phyloP scores from a whole-genome alignment of 2,113 vertebrate genomes.

The Hypanus sabinus region DNA sequence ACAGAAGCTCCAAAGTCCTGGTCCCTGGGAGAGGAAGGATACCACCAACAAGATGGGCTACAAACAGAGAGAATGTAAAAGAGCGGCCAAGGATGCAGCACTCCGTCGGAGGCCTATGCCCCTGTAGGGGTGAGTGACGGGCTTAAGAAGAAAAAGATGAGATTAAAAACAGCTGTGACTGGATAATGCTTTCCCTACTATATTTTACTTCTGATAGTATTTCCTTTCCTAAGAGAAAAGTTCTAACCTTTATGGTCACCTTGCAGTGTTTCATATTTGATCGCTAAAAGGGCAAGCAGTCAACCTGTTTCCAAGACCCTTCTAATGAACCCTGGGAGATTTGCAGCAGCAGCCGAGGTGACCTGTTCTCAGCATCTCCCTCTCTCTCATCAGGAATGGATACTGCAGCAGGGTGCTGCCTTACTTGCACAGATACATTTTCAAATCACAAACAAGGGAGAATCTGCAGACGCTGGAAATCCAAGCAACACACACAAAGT shows the following conservation, averaged over 20 bases:
- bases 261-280: background rate
- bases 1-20: too few species aligned
- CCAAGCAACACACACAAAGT: too few species aligned
- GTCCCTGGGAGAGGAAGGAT: too few species aligned
- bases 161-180: background rate
- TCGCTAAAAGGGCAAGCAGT: background rate
- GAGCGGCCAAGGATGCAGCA: too few species aligned
- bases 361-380: background rate
- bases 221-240: background rate
- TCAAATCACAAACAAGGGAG: background rate
- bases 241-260: background rate
- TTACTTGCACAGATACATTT: background rate
- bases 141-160: too few species aligned
- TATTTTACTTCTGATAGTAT: background rate
- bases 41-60: too few species aligned
- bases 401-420: background rate
- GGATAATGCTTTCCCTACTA: background rate
- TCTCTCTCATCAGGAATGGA: background rate
- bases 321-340: background rate
- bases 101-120: too few species aligned
- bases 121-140: too few species aligned
- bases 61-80: too few species aligned
- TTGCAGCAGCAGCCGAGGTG: background rate
- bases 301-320: background rate
- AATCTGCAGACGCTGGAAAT: too few species aligned